Evolutionary conservation across 2,113 vertebrate genomes (phyloP), one percentile per base, ranked within the genome.

Genomic region (Paedocypris sp.): DNA sequence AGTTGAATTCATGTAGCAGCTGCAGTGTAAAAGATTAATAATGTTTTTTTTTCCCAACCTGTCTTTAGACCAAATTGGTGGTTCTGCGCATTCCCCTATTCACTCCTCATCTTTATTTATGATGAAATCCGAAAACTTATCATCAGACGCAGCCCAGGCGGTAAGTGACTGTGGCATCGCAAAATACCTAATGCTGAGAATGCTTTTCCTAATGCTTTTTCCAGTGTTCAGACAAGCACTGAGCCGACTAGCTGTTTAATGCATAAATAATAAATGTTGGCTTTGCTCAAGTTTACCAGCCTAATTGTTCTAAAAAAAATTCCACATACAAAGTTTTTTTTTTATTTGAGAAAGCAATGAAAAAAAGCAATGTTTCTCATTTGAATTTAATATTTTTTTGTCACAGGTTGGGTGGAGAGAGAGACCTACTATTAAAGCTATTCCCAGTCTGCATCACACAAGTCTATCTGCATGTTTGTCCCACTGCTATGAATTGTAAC

Each of bases 351-450:
- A n/a, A n/a, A n/a, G n/a, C n/a, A n/a, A n/a, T n/a, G n/a, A n/a
- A n/a, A n/a, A n/a, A n/a, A n/a, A n/a, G n/a, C n/a, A n/a, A n/a
- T n/a, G n/a, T n/a, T n/a, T n/a, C n/a, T 58, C 31, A 58, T 43
- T 7, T 32, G 2, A 15, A 7, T 32, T 29, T 22, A 42, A 13
- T 43, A 16, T 57, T 65, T n/a, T n/a, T 71, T 20, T 72, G 22
- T 79, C 50, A 1, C 72, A 91, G 89, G 89, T 62, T 91, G 90
- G 90, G 77, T 91, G 80, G 88, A 90, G 63, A 82, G 64, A 32
- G 88, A 91, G 78, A 91, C 89, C 18, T 91, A 90, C 78, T 91
- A 91, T 75, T 91, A 83, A 82, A 77, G 75, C 73, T 73, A n/a
- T n/a, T n/a, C 66, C 72, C 59, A 29, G 47, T 54, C 74, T 51